Base-by-base conservation (phyloP, 2,113 vertebrate genomes). In the Tamias sibiricus region DNA sequence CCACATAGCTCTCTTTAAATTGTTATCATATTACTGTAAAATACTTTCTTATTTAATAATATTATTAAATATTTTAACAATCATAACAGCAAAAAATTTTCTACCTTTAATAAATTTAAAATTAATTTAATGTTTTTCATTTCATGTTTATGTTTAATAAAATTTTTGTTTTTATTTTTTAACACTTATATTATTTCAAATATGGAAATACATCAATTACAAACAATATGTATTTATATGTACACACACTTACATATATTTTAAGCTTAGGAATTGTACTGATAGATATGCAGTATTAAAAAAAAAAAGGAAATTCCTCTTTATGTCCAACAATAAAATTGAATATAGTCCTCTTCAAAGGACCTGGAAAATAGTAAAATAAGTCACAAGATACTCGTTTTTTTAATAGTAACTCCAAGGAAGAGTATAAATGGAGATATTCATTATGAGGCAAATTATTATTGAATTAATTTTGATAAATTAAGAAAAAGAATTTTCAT, bases 101-200 rank as follows among this genome's bases (percentile, higher is more conserved):
- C 68, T 30, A 54, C 13, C 22, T 16, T 79, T 59, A 72, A 88
- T 72, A 20, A 71, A 30, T 10, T 64, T 79, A 62, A 80, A 81
- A 91, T 44, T 42, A 82, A 85, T 71, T 85, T 40, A 49, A 87
- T 59, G 35, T 59, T 87, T 84, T 74, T 76, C 0, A 75, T 44
- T 75, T 91, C 0, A 75, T 44, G 68, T 91, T 90, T 57, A 57
- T 30, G 4, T 72, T 79, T 49, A 54, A 32, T 76, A 64, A 76
- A 54, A n/a, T 75, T 37, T 71, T 30, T 66, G 88, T 32, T 96
- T 92, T 86, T n/a, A n/a, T 22, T 52, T 93, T 24, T 30, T 19
- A 83, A 66, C 72, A 4, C 72, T 59, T 64, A 96, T 52, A 42
- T 20, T 90, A 95, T 83, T 90, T 95, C 11, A 75, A 74, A 6